Conservation (phyloP, 2,888 invertebrate species). For the Atethmia centrago region DNA sequence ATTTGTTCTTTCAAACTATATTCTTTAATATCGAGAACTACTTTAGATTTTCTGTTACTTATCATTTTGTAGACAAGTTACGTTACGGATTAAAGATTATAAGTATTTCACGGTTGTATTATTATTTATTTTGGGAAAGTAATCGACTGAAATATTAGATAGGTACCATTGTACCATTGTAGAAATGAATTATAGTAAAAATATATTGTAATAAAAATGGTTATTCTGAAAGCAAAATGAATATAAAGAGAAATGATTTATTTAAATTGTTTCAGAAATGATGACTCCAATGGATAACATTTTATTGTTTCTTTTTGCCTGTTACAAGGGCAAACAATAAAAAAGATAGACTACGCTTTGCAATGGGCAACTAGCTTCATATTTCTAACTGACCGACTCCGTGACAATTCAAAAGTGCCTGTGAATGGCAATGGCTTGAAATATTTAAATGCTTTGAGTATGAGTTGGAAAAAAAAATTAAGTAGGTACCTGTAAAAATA, state of each 20-base stretch:
- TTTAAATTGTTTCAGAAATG: background rate
- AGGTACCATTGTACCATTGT: too few species aligned
- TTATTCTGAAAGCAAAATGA: background rate
- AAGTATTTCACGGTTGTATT: conserved; percentile 29
- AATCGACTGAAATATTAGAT: background rate
- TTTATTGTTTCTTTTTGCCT: too few species aligned
- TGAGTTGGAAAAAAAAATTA: background rate
- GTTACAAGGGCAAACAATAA: background rate
- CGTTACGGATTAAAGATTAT: conserved; percentile 19
- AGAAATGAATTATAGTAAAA: background rate
- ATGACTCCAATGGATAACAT: background rate
- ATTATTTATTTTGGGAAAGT: conserved; percentile 45
- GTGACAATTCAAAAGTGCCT: too few species aligned
- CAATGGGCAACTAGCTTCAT: too few species aligned
- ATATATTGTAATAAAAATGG: background rate
- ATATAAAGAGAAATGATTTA: background rate
- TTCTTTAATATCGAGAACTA: conserved; percentile 8
- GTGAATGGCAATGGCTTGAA: too few species aligned
- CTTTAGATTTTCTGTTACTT: conserved; percentile 11
- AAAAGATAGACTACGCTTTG: background rate
- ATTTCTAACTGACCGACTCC: too few species aligned
- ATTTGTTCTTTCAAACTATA: conserved; percentile 14
- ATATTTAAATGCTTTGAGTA: too few species aligned
- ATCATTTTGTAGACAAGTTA: conserved; percentile 13
- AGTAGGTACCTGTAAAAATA: background rate